Base-by-base conservation (phyloP, 2,797 vertebrate genomes). In the Amazona ochrocephala region DNA sequence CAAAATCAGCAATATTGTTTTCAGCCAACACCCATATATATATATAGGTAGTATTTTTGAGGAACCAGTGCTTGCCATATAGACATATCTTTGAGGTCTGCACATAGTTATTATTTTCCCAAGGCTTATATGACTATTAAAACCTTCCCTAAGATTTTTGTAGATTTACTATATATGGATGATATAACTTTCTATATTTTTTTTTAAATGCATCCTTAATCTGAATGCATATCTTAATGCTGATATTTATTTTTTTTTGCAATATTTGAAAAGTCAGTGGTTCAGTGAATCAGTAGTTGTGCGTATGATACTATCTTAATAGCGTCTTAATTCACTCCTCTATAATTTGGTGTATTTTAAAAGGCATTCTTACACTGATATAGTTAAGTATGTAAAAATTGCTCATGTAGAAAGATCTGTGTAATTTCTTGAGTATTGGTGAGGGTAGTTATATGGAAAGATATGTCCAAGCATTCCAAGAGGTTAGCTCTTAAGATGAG, bases 271-370 rank as follows among this genome's bases (percentile, higher is more conserved):
- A 78, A 58, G 14, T 17, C 5, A 19, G 9, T 70, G 23, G 3
- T 80, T 83, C 19, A 60, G 41, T 12, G 9, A 73, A n/a, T 29
- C 13, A 5, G 1, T 34, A 65, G 22, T 42, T 3, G 1, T 53
- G 32, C 7, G 3, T 29, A 20, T 37, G 27, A 42, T 48, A 30
- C 30, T 60, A 13, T 51, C 13, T 58, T 75, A 26, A 17, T 23
- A 56, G 20, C 30, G 39, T 75, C 61, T 85, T 44, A 75, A 42
- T 78, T 62, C 3, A 19, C 34, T 72, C 7, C 74, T 48, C n/a
- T 27, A 1, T 72, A 37, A 13, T 50, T 61, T 0, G 0, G 12
- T 58, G 29, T 60, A 16, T 65, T 91, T 66, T 86, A 17, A 54
- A 90, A 68, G 39, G 13, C 13, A 15, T 71, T 68, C 9, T 67